Conservation (phyloP, 2,797 vertebrate species). For the Darevskia nairensis region DNA sequence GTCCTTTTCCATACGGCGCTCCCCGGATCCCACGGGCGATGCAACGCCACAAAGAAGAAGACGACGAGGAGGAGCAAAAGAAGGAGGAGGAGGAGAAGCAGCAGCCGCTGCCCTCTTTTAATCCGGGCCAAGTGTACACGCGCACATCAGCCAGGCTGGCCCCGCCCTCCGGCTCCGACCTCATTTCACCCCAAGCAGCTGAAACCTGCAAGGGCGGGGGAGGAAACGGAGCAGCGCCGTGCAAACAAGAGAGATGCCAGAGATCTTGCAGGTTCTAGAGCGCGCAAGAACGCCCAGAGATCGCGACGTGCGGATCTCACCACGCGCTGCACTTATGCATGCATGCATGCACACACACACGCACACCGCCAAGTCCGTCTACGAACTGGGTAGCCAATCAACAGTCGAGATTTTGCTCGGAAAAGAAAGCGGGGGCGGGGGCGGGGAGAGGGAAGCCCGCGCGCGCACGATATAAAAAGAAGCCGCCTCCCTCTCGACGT, state of each 20-base stretch:
- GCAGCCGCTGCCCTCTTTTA: not conserved
- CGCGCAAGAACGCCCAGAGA: not conserved
- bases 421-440: no score
- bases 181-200: constrained; percentile 35
- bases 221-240: not conserved
- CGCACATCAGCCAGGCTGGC: not conserved
- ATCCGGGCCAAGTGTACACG: not conserved
- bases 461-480: not conserved
- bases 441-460: accelerated
- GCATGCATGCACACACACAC: no score
- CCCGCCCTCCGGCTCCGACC: not conserved
- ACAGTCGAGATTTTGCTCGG: not conserved
- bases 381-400: not conserved
- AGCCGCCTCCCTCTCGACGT: not conserved
- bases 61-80: no score
- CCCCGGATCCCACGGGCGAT: not conserved
- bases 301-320: no score
- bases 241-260: not conserved
- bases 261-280: not conserved
- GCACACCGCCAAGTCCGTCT: no score
- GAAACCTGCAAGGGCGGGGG: not conserved
- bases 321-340: no score
- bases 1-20: not conserved
- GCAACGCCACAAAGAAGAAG: not conserved
- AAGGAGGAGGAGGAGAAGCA: no score